Conservation (phyloP, 2,888 invertebrate genomes). For the Lottia gigantea region DNA sequence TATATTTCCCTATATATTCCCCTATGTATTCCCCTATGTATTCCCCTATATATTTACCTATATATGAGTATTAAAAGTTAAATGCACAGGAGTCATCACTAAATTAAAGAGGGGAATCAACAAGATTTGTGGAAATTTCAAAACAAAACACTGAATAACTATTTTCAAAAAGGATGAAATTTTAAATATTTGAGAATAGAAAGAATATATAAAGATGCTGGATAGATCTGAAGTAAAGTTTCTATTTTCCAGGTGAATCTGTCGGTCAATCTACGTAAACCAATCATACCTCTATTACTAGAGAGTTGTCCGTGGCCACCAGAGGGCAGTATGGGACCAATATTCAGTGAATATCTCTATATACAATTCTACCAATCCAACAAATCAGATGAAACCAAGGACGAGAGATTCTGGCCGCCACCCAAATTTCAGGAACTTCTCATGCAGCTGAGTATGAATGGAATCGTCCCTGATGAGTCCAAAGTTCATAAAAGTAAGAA, state of each 20-base stretch:
- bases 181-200: no score
- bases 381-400: constrained; percentile 38
- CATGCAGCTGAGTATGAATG: constrained; percentile 58
- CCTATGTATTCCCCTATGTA: no score
- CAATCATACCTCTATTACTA: constrained; percentile 63
- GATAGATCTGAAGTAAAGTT: no score
- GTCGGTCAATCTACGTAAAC: constrained; percentile 58
- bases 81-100: no score
- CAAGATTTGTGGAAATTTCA: no score
- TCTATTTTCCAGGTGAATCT: constrained; percentile 55
- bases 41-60: no score
- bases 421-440: constrained; percentile 63
- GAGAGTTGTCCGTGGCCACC: constrained; percentile 66
- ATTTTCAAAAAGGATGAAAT: no score
- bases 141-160: no score
- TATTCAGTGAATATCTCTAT: constrained; percentile 59
- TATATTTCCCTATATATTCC: no score
- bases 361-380: constrained; percentile 18
- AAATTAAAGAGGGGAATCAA: no score
- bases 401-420: constrained; percentile 59
- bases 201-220: no score
- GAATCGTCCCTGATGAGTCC: constrained; percentile 47
- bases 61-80: no score
- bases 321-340: constrained; percentile 64
- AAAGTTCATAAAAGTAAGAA: constrained; percentile 43